phyloP scores from a whole-genome alignment of 2,113 vertebrate genomes.

The Patagioenas fasciata region DNA sequence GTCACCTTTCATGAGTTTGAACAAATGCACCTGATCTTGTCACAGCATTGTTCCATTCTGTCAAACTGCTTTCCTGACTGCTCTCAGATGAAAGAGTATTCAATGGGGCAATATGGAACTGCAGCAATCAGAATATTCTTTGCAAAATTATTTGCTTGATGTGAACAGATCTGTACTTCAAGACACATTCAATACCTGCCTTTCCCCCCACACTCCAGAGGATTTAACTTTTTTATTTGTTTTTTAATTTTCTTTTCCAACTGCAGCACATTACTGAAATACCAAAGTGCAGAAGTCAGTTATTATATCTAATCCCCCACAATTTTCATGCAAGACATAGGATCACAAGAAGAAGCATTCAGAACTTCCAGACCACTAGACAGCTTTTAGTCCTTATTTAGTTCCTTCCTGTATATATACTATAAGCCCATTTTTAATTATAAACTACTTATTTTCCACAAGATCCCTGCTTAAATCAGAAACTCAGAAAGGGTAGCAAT shows the following conservation, averaged over 20 bases:
- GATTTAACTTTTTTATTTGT: background rate
- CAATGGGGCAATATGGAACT: background rate
- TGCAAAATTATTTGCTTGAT: background rate
- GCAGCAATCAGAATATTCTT: background rate
- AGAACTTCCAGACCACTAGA: background rate
- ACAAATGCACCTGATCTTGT: conserved; percentile 11
- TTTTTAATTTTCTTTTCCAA: background rate
- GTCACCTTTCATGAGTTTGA: conserved; percentile 24
- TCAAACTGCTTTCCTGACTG: background rate
- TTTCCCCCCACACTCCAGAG: background rate
- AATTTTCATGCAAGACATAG: background rate
- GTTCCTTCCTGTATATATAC: background rate
- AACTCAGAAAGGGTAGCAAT: background rate
- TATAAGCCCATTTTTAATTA: background rate
- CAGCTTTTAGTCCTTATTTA: background rate
- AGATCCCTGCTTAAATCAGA: background rate
- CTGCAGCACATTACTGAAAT: background rate
- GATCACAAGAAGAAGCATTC: background rate
- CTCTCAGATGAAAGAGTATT: background rate
- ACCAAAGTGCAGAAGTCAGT: background rate
- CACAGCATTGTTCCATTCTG: background rate
- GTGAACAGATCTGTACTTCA: background rate
- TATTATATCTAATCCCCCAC: background rate
- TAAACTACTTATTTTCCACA: background rate
- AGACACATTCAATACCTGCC: background rate